Evolutionary conservation across 2,797 vertebrate genomes (phyloP).

Genomic region (Champsocephalus esox): DNA sequence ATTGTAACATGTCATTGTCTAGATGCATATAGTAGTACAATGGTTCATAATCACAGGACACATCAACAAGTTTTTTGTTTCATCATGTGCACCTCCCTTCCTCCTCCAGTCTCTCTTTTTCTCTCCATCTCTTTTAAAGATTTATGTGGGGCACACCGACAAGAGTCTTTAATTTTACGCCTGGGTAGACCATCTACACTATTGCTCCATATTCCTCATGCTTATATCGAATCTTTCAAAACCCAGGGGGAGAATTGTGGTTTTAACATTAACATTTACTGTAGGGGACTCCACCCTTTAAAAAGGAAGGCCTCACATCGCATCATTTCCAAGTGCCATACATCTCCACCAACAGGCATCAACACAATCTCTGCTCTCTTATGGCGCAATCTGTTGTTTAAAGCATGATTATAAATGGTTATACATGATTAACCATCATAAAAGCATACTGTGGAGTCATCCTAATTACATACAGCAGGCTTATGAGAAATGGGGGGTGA

Average conservation of each 20-base stretch:
- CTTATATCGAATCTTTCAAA: slow-evolving; percentile 68
- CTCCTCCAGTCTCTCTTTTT: slow-evolving; percentile 15
- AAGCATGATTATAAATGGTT: slow-evolving; percentile 73
- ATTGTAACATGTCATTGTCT: slow-evolving; percentile 52
- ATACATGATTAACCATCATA: slow-evolving; percentile 56
- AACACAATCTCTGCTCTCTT: slow-evolving; percentile 46
- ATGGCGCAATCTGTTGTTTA: slow-evolving; percentile 48
- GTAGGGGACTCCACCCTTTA: slow-evolving; percentile 54
- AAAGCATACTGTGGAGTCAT: slow-evolving; percentile 61
- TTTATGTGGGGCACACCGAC: slow-evolving; percentile 79
- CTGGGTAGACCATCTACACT: slow-evolving; percentile 77
- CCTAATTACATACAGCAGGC: slow-evolving; percentile 69
- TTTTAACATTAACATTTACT: slow-evolving; percentile 64
- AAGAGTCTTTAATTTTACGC: slow-evolving; percentile 85
- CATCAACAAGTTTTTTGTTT: slow-evolving; percentile 65
- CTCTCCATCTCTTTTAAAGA: slow-evolving; percentile 54
- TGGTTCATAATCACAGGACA: slow-evolving; percentile 52
- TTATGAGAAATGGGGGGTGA: slow-evolving; percentile 72
- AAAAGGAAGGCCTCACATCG: slow-evolving; percentile 24
- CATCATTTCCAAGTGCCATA: slow-evolving; percentile 43
- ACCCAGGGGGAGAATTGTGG: slow-evolving; percentile 52
- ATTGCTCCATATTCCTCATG: slow-evolving; percentile 72
- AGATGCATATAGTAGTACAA: slow-evolving; percentile 49
- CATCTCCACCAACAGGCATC: slow-evolving; percentile 58
- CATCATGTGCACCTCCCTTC: slow-evolving; percentile 45